Base-by-base conservation (phyloP, 2,797 vertebrate genomes). In the Sciaenops ocellatus region DNA sequence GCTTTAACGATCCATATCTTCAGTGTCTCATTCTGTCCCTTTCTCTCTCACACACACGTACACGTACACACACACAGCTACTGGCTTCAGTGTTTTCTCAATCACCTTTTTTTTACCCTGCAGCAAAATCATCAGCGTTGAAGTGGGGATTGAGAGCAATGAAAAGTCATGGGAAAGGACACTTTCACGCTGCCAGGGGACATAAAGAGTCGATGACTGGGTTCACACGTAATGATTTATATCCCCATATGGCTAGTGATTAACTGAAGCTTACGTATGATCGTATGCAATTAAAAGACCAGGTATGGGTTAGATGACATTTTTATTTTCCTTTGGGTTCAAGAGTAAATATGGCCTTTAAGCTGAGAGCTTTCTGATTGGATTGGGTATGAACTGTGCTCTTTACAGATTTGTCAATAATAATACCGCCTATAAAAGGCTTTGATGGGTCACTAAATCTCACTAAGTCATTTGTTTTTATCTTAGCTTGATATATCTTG, bases 1-100 rank as follows among this genome's bases (percentile, higher is more conserved):
- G 68, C 79, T 83, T 84, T 77, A 85, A 87, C 28, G 18, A 84
- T 83, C 80, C 60, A 69, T 73, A 80, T 83, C 83, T 65, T 76
- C 15, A 24, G 24, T 54, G 62, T 74, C 74, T 18, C 77, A 38
- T n/a, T n/a, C n/a, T n/a, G n/a, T n/a, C n/a, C n/a, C n/a, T n/a
- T 71, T 48, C 20, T 20, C 60, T 22, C 59, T 55, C 20, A 16
- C 30, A 65, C 13, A 70, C 20, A 13, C 16, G 26, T 50, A 51
- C 30, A 52, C 20, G 18, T 15, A 41, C 47, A 20, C 63, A 73
- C 18, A 80, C 60, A 16, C 38, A 80, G 47, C n/a, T 26, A 52
- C 48, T 59, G 16, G 69, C 66, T 56, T 68, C 11, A 0, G 54
- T 75, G 68, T 71, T 84, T 87, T 30, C 82, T 80, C 64, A 70